A percentile compares a stretch with the other conserved stretches of the same genome.
These are phyloP conservation scores for Tribolium madens DNA, from an alignment of 1,140 invertebrate genomes.

Conservation along the genomic window DNA sequence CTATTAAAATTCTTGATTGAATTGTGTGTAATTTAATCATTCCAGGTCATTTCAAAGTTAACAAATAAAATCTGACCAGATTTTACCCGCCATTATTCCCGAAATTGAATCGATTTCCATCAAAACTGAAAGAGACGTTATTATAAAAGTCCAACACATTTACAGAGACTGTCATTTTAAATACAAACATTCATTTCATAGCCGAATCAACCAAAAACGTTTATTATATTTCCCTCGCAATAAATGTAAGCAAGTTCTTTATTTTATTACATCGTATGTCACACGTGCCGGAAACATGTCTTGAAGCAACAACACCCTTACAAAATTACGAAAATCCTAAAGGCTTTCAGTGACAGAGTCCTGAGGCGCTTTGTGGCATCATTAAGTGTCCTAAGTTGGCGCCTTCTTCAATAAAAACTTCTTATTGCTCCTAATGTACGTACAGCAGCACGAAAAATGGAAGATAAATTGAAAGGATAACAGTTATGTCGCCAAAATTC, in stretches of 20 bases:
- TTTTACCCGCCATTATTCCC: not conserved
- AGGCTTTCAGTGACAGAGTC: not conserved
- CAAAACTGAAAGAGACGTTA: not conserved
- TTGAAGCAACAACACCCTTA: not conserved
- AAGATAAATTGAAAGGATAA: conserved; percentile 31
- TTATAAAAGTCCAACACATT: not conserved
- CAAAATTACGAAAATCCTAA: conserved; percentile 12
- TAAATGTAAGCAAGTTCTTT: conserved; percentile 18
- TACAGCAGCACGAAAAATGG: not conserved
- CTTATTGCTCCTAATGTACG: conserved; percentile 1
- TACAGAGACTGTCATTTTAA: not conserved
- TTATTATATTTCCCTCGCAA: not conserved
- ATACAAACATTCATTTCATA: not conserved
- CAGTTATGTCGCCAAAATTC: not conserved
- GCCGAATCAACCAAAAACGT: not conserved
- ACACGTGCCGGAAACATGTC: conserved; percentile 15
- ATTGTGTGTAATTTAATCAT: too few relatives aligned
- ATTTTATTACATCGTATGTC: conserved; percentile 28
- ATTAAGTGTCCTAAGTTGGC: conserved; percentile 18
- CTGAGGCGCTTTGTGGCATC: conserved; percentile 24
- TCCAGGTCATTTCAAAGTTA: not conserved
- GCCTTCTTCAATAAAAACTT: not conserved
- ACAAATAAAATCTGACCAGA: not conserved
- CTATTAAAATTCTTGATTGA: too few relatives aligned
- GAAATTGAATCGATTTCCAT: not conserved